Evolutionary conservation across 2,797 vertebrate genomes (phyloP), one percentile per base, ranked within the genome.

Genomic region (Danio kyathit): DNA sequence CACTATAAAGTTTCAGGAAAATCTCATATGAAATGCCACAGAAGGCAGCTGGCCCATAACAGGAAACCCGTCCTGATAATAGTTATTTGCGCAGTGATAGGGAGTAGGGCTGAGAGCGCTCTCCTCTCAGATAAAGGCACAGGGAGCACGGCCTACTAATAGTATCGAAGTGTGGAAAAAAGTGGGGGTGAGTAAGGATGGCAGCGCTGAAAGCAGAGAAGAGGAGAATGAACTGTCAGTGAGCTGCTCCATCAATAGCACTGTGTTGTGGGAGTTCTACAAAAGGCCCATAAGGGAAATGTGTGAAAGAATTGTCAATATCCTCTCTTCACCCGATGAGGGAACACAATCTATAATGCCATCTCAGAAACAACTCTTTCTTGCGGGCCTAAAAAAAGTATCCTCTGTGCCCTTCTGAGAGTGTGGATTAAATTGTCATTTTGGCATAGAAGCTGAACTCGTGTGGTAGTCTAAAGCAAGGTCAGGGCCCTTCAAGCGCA

Each of bases 61-160:
- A 79, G 66, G 77, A 79, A 79, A 63, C 57, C 16, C 13, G 10
- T 41, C 46, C 67, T 54, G 77, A 79, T 79, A 79, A 79, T 72
- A 79, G 67, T 79, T 72, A 63, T 79, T 63, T 79, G 59, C 44
- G 48, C 57, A 52, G 48, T 72, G 48, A 79, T 72, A n/a, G 67
- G 46, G 59, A 29, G 59, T 72, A 54, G 46, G 66, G 46, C 46
- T 71, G 29, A 70, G 67, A 72, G 40, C 8, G 40, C 48, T 54
- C 57, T 72, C 10, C 49, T 72, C 40, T 72, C 40, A 63, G 59
- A 79, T 72, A 79, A 72, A 72, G 67, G 48, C 59, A 44, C 67
- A n/a, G 56, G 59, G 66, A 52, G 67, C 57, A 61, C 1, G 40
- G 59, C 57, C 48, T 46, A 63, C 67, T 64, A 79, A 79, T 79